Conservation (phyloP, 2,888 invertebrate species). For the Harpagoxenus sublaevis region DNA sequence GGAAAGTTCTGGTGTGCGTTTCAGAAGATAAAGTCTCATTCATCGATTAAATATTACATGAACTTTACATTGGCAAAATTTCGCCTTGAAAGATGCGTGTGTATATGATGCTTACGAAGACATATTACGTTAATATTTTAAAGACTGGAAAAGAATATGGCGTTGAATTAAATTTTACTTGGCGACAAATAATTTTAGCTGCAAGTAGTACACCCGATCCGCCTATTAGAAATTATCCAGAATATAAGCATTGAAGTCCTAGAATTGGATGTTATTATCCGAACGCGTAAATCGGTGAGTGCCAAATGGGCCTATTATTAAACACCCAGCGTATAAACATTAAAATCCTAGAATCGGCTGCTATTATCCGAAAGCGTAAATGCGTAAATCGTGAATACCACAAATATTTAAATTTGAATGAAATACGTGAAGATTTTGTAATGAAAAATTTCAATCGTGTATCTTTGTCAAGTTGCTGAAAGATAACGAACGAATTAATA, state of each 20-base stretch:
- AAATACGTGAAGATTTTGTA: not conserved
- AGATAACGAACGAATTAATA: conserved; percentile 1
- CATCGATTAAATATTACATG: not conserved
- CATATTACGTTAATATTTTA: not conserved
- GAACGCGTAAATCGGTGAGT: not conserved
- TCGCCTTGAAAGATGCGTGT: not conserved
- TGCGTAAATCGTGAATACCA: not conserved
- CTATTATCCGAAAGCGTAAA: not conserved
- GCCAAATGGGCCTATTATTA: not conserved
- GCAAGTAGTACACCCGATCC: not conserved
- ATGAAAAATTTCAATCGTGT: not conserved
- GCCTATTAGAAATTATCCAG: not conserved
- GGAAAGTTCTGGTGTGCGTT: not conserved
- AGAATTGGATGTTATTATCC: not conserved
- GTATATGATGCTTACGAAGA: no score
- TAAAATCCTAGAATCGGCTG: not conserved
- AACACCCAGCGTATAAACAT: not conserved
- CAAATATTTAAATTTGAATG: not conserved
- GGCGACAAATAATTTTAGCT: not conserved
- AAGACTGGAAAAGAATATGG: not conserved
- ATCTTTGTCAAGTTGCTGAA: not conserved
- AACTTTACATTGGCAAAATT: not conserved
- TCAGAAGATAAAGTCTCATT: not conserved
- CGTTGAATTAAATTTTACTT: not conserved
- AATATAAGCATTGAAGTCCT: not conserved